phyloP scores from a whole-genome alignment of 2,113 vertebrate genomes.

The Antechinus stuartii region DNA sequence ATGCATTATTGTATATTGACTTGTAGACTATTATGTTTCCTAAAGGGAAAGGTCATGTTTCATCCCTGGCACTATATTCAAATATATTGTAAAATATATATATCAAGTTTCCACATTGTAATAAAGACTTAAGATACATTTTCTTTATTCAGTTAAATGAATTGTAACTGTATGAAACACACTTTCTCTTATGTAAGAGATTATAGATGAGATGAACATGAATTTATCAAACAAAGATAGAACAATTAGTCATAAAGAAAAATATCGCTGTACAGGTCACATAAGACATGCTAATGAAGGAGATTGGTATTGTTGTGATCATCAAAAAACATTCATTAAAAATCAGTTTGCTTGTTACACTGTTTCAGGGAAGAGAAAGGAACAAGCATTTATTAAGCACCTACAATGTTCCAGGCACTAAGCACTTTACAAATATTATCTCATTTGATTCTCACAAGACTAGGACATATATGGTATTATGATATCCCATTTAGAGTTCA shows the following conservation, averaged over 20 bases:
- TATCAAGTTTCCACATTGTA: neutral
- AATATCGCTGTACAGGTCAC: neutral
- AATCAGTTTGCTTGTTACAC: neutral
- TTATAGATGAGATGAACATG: conserved; percentile 22
- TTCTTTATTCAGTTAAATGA: neutral
- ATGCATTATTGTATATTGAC: neutral
- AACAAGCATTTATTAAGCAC: neutral
- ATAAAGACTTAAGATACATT: neutral
- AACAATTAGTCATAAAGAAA: conserved; percentile 4
- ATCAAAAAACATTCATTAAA: neutral
- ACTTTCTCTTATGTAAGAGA: conserved; percentile 7
- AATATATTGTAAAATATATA: neutral
- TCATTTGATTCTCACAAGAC: neutral
- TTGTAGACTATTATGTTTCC: neutral
- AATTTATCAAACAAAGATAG: conserved; percentile 20
- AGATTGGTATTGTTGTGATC: neutral
- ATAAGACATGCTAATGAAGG: neutral
- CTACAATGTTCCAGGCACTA: neutral
- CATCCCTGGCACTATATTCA: neutral
- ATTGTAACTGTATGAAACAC: conserved; percentile 15
- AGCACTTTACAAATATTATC: neutral
- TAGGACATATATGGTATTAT: neutral
- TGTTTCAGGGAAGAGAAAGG: neutral
- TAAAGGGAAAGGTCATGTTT: neutral
- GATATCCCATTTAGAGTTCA: neutral